These are phyloP conservation scores for Propithecus coquereli DNA, from an alignment of 2,113 vertebrate species.

Conservation along the genomic window DNA sequence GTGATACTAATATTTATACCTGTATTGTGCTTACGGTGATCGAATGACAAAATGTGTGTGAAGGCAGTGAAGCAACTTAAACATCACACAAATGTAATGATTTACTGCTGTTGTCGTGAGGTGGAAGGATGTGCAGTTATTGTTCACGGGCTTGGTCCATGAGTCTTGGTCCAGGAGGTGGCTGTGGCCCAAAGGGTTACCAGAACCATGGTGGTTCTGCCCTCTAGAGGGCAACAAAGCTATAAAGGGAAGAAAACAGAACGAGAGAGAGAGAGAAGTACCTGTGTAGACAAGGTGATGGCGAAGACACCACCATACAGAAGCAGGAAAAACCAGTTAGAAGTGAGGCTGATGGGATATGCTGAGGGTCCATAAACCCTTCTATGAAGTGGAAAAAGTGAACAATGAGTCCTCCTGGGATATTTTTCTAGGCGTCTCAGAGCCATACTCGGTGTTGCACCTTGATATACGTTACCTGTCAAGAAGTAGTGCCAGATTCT, in stretches of 20 bases:
- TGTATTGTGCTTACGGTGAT: rapidly evolving
- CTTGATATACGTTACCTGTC: neutral
- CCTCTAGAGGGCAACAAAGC: neutral
- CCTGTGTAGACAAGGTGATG: neutral
- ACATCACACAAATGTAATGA: neutral
- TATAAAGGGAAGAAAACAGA: neutral
- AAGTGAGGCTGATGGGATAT: neutral
- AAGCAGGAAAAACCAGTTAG: neutral
- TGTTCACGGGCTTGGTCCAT: rapidly evolving
- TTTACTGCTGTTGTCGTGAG: neutral
- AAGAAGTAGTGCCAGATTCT: neutral
- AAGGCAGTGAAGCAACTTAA: neutral
- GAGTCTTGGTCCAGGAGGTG: neutral
- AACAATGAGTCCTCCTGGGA: neutral
- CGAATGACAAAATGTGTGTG: neutral
- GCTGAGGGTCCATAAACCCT: neutral
- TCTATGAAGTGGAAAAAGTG: neutral
- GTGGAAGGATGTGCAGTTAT: neutral
- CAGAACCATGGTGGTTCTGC: neutral
- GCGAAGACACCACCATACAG: too few species aligned
- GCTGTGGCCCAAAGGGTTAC: neutral
- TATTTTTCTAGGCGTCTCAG: neutral
- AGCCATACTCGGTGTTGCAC: neutral
- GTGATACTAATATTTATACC: too few species aligned
- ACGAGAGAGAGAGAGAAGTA: neutral